A percentile compares a stretch with the other conserved stretches of the same genome.
Evolutionary conservation across 2,113 vertebrate species (phyloP).

Genomic region (Nycticebus coucang): DNA sequence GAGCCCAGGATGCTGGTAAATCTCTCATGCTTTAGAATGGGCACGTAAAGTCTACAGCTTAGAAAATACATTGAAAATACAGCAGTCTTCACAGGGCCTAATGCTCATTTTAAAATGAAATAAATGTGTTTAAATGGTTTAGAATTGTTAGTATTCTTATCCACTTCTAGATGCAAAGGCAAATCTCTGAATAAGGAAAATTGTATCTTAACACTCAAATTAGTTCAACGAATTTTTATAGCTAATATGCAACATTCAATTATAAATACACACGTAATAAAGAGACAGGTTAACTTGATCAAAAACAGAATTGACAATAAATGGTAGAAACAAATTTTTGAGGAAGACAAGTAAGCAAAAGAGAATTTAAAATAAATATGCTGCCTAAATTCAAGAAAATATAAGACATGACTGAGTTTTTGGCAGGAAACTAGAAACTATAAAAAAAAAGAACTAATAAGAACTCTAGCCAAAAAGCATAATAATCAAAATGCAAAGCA

Average conservation of each 20-base stretch:
- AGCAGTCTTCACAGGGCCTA: background rate
- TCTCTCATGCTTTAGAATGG: background rate
- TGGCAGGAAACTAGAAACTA: background rate
- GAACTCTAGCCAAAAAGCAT: background rate
- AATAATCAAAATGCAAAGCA: background rate
- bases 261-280: background rate
- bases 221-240: constrained; percentile 4
- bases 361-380: background rate
- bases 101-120: background rate
- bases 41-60: background rate
- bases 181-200: background rate
- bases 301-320: background rate
- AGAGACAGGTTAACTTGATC: background rate
- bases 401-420: background rate
- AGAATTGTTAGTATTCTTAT: background rate
- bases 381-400: background rate
- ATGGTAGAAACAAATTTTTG: background rate
- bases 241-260: background rate
- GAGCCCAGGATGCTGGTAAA: background rate
- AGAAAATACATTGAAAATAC: background rate
- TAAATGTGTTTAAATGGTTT: background rate
- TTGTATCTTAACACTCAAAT: background rate
- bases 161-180: background rate
- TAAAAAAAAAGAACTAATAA: background rate
- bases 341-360: background rate